These are phyloP conservation scores for Zoanthus sociatus DNA, from an alignment of 92 coral and sea anemone species.

Conservation along the genomic window DNA sequence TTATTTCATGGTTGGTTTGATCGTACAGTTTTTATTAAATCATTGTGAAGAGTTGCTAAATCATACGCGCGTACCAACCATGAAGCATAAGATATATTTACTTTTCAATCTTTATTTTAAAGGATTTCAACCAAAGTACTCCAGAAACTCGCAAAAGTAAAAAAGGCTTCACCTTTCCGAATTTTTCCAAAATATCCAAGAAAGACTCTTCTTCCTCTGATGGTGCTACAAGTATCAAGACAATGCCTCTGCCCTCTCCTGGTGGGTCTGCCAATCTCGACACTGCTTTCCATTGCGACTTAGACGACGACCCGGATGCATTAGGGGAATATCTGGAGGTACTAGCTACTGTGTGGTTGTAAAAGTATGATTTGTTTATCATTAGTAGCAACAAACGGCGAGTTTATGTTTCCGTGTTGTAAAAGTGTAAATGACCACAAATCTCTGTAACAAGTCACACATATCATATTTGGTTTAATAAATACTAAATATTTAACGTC, in stretches of 20 bases:
- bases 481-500: too few species aligned
- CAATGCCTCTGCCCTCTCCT: neutral
- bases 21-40: too few species aligned
- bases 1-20: too few species aligned
- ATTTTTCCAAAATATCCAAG: constrained; percentile 46
- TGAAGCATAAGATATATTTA: neutral
- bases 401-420: too few species aligned
- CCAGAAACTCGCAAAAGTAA: constrained; percentile 77
- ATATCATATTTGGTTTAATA: too few species aligned
- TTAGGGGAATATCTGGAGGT: constrained; percentile 83
- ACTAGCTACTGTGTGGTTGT: neutral
- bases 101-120: neutral
- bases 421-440: too few species aligned
- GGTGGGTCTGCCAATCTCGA: constrained; percentile 20
- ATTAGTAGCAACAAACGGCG: too few species aligned
- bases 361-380: too few species aligned
- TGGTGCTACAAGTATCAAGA: neutral
- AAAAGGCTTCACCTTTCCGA: constrained; percentile 52
- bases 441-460: too few species aligned
- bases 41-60: neutral
- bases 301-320: constrained; percentile 56
- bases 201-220: constrained; percentile 1
- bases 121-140: constrained; percentile 83
- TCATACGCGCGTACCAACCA: neutral
- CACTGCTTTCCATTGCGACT: constrained; percentile 34